These are phyloP conservation scores for Gobius niger DNA, from an alignment of 2,113 vertebrate genomes.

Conservation along the genomic window DNA sequence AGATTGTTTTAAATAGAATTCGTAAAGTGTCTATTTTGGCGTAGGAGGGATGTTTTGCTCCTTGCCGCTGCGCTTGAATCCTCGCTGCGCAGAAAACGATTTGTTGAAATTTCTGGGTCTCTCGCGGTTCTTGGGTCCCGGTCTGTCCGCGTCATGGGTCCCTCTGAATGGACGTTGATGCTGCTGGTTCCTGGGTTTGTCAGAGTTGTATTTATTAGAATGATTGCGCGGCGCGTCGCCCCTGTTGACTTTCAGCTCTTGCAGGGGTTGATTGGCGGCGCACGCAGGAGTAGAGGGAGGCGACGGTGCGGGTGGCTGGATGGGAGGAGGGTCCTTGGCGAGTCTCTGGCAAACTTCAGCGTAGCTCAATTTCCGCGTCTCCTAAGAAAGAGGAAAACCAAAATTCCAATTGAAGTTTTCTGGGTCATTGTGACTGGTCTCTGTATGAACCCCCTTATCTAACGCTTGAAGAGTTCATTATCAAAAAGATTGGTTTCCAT, in stretches of 20 bases:
- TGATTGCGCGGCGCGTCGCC: conserved; percentile 74
- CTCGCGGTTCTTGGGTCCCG: conserved; percentile 83
- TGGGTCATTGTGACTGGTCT: too few species aligned
- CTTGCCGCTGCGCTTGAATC: conserved; percentile 85
- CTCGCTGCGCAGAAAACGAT: conserved; percentile 81
- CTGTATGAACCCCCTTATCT: too few species aligned
- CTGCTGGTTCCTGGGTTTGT: conserved; percentile 62
- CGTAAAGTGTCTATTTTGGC: conserved; percentile 81
- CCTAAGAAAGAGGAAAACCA: conserved; percentile 65
- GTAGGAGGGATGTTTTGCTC: conserved; percentile 92
- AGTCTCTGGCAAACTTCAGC: conserved; percentile 94
- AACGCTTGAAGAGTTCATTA: too few species aligned
- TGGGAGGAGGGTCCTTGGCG: conserved; percentile 80
- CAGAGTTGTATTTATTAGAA: conserved; percentile 27
- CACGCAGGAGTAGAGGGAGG: conserved; percentile 49
- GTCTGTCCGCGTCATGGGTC: conserved; percentile 67
- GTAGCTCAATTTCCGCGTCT: conserved; percentile 91
- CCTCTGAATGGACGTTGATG: conserved; percentile 82
- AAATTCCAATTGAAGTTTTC: not conserved
- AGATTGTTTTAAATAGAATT: conserved; percentile 48
- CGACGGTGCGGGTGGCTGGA: conserved; percentile 9
- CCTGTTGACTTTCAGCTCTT: conserved; percentile 88
- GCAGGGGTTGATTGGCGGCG: conserved; percentile 81
- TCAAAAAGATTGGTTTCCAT: too few species aligned
- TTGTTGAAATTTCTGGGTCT: conserved; percentile 75